phyloP scores from a whole-genome alignment of 2,888 invertebrate species.

The Panzeria rudis region DNA sequence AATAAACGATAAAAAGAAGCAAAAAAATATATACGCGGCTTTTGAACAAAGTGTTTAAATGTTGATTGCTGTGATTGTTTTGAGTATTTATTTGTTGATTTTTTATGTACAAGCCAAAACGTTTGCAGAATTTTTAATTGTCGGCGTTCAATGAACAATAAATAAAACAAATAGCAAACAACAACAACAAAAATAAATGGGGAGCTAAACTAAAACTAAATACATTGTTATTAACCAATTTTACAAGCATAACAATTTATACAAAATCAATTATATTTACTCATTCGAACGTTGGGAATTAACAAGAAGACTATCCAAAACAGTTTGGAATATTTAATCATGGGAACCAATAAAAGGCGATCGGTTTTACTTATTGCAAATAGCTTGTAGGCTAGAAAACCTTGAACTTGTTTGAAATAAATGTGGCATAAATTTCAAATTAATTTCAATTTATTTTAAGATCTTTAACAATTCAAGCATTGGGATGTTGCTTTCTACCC shows the following conservation, averaged over 20 bases:
- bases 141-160: constrained; percentile 56
- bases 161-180: constrained; percentile 34
- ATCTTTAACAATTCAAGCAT: constrained; percentile 8
- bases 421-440: constrained; percentile 48
- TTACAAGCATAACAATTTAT: constrained; percentile 46
- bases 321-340: constrained; percentile 54
- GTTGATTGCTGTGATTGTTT: constrained; percentile 71
- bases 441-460: constrained; percentile 25
- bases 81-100: constrained; percentile 74
- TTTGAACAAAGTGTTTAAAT: constrained; percentile 68
- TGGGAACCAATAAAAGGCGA: constrained; percentile 60
- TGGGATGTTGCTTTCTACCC: constrained; percentile 19
- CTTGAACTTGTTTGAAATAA: constrained; percentile 57
- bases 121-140: constrained; percentile 78
- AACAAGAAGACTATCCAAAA: background rate
- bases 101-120: constrained; percentile 81
- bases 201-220: constrained; percentile 46
- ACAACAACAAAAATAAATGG: constrained; percentile 50
- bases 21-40: constrained; percentile 56
- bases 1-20: constrained; percentile 6
- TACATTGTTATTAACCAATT: constrained; percentile 49
- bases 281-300: background rate
- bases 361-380: constrained; percentile 11
- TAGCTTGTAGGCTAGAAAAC: constrained; percentile 1
- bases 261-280: constrained; percentile 65